Evolutionary conservation across 1,140 invertebrate species (phyloP), one percentile per base, ranked within the genome.

Genomic region (Dreissena rostriformis): DNA sequence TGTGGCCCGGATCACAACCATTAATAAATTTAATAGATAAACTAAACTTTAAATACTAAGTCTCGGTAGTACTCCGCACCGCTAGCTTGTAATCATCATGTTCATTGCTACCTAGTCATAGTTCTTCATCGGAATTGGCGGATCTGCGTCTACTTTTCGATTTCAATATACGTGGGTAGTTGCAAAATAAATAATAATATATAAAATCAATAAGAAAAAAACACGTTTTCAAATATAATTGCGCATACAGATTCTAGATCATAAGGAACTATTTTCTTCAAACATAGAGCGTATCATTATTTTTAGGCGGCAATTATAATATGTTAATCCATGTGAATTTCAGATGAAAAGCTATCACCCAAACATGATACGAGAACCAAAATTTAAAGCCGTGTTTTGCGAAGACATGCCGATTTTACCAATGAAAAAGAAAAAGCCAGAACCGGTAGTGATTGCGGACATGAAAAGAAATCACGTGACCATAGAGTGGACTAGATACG

Each of bases 331-430:
- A 26, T 17, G 29, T 70, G 67, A 55, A 55, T 76, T 84, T 26
- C 73, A 90, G 90, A 90, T 90, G 90, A 90, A 88, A 68, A 89
- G 87, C 55, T 90, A 88, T 72, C 86, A 90, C 51, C 89, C 86
- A 15, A 84, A 88, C 55, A 90, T 90, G 89, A 82, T 90, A 29
- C 66, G 88, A 55, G 86, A 82, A 79, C 84, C 57, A 61, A 61
- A 61, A 24, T 61, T 61, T 24, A 61, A 19, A 61, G 17, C 57
- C 22, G 57, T 61, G 22, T 61, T n/a, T 61, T 24, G 17, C 57
- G 22, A 61, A 61, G 22, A 61, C 57, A 19, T n/a, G 57, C 22
- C 57, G 17, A 61, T 24, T 19, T 24, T 61, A n/a, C 57, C 57
- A 61, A 12, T 24, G 57, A 61, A 61, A n/a, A 61, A 24, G 22